Evolutionary conservation across 2,888 invertebrate genomes (phyloP), one percentile per base, ranked within the genome.

Genomic region (Bhutanitis thaidina): DNA sequence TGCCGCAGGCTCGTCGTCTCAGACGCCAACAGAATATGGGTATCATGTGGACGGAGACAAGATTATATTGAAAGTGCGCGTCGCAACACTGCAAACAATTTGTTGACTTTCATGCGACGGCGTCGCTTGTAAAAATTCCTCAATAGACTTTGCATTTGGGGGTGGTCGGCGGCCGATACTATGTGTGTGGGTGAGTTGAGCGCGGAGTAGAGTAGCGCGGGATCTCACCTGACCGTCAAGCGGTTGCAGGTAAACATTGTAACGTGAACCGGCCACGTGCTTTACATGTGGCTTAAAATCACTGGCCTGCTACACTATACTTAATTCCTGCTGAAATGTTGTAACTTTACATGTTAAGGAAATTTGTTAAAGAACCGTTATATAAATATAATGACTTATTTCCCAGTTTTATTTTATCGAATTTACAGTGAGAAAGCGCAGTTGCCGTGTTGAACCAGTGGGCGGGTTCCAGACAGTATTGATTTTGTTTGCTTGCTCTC

Each of bases 381-480:
- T 71, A 69, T 65, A 71, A 74, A 77, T 81, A 78, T 81, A 84
- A 84, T 85, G 77, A 78, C 85, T 87, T 85, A 39, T 85, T 81
- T 80, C 69, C 68, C 74, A 80, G 77, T 85, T 88, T 87, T 86
- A 87, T 88, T 85, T 84, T 79, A 88, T 88, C 75, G 80, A 83
- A 88, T 85, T 87, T 86, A 80, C 77, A 80, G 74, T 77, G 74
- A 81, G 83, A 84, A 85, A 88, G 86, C 87, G 86, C 84, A 84
- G 86, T 85, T 83, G 83, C 82, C 69, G 82, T 77, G 79, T 78
- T 74, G 81, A 81, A 77, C 82, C 71, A 65, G 84, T 80, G 86
- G 88, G 87, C 87, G 87, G 78, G 77, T 70, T 75, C 86, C 86
- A 88, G 87, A 87, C 87, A 85, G 78, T 89, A 89, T 89, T 87